Conservation (phyloP, 2,888 invertebrate species). For the Eupithecia centaureata region DNA sequence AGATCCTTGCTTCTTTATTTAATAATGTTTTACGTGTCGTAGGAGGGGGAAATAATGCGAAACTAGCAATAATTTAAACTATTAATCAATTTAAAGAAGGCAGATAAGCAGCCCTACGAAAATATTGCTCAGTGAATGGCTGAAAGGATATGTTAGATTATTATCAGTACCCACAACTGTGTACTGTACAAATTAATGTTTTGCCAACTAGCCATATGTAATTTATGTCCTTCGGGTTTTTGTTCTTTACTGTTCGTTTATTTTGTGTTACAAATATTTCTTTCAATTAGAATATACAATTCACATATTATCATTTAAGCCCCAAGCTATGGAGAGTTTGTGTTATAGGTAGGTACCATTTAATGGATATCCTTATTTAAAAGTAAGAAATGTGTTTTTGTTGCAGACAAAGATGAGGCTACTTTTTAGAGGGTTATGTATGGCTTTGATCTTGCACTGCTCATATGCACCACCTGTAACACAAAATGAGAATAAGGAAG, state of each 20-base stretch:
- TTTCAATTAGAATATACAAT: background rate
- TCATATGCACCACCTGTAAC: conserved; percentile 83
- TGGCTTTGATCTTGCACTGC: conserved; percentile 64
- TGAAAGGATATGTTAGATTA: background rate
- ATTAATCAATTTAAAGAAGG: background rate
- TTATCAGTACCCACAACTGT: background rate
- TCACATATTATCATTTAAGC: background rate
- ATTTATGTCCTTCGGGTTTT: background rate
- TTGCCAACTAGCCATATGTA: background rate
- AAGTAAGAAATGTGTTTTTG: conserved; percentile 17
- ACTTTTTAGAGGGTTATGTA: conserved; percentile 51
- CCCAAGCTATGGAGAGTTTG: background rate
- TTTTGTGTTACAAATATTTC: background rate
- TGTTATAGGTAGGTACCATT: background rate
- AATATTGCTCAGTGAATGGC: background rate
- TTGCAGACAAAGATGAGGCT: conserved; percentile 61
- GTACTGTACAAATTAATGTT: background rate
- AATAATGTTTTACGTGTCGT: background rate
- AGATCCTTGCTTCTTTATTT: background rate
- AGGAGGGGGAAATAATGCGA: no score
- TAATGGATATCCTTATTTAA: background rate
- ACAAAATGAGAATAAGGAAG: conserved; percentile 76
- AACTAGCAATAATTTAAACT: background rate
- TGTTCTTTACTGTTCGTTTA: background rate
- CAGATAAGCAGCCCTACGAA: background rate